Evolutionary conservation across 1,140 invertebrate genomes (phyloP).

Genomic region (Neodiprion pinetum): DNA sequence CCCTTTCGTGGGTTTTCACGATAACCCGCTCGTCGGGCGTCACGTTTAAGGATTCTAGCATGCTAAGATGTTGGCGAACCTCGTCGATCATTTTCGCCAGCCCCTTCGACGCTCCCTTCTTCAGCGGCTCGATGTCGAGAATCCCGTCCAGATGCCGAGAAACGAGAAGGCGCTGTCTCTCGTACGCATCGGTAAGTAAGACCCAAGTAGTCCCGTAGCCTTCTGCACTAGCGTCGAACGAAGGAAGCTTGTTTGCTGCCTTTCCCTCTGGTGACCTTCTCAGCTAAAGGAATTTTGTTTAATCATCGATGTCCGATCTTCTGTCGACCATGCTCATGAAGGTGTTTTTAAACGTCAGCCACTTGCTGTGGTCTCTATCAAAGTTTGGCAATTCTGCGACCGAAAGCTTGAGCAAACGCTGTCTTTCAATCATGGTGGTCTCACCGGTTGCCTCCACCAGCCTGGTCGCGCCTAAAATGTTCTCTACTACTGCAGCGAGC

Average conservation of each 20-base stretch:
- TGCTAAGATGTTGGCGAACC: slow-evolving; percentile 12
- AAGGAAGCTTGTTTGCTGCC: slow-evolving; percentile 8
- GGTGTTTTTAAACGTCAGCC: slow-evolving; percentile 12
- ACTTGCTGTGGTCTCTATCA: slow-evolving; percentile 2
- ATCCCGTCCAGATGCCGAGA: slow-evolving; percentile 10
- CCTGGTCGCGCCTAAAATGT: neutral
- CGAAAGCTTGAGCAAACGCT: slow-evolving; percentile 12
- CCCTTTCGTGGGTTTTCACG: neutral
- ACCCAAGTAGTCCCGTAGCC: slow-evolving; percentile 11
- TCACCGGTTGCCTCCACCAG: neutral
- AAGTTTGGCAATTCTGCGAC: slow-evolving; percentile 18
- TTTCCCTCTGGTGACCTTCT: slow-evolving; percentile 3
- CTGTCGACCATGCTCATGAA: slow-evolving; percentile 16
- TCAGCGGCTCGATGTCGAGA: slow-evolving; percentile 9
- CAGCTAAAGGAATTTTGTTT: slow-evolving; percentile 7
- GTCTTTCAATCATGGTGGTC: neutral
- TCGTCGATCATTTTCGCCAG: slow-evolving; percentile 13
- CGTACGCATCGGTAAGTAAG: slow-evolving; percentile 17
- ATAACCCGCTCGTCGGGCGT: slow-evolving; percentile 3
- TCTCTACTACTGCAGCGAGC: neutral
- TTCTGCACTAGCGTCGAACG: slow-evolving; percentile 5
- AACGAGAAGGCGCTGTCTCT: slow-evolving; percentile 10
- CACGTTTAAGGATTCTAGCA: neutral
- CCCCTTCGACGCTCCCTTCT: neutral
- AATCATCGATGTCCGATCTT: slow-evolving; percentile 9